These are phyloP conservation scores for Phrynosoma blainvillii DNA, from an alignment of 2,113 vertebrate species.

Conservation along the genomic window DNA sequence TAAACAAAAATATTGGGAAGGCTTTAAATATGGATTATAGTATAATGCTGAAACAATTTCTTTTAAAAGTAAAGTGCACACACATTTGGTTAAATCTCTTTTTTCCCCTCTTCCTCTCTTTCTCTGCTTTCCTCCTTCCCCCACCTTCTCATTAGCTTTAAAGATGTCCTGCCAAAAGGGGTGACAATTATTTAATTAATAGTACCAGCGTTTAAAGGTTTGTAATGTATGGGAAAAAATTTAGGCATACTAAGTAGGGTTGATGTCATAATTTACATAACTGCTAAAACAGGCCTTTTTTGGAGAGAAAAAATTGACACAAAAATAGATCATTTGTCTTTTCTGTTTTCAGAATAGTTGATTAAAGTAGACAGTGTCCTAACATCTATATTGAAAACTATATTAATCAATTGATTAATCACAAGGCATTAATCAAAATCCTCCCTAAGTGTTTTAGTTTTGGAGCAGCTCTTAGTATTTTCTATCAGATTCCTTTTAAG, in stretches of 20 bases:
- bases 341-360: constrained; percentile 88
- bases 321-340: constrained; percentile 88
- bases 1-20: constrained; percentile 75
- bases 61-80: constrained; percentile 62
- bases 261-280: constrained; percentile 77
- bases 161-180: constrained; percentile 73
- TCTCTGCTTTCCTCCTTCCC: constrained; percentile 22
- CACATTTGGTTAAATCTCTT: constrained; percentile 66
- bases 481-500: constrained; percentile 89
- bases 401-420: constrained; percentile 99
- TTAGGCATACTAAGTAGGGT: constrained; percentile 66
- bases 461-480: constrained; percentile 83
- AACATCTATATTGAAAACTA: constrained; percentile 95
- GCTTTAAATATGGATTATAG: constrained; percentile 76
- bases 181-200: constrained; percentile 79
- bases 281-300: constrained; percentile 76
- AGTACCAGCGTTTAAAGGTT: constrained; percentile 65
- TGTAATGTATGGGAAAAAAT: constrained; percentile 73
- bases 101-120: constrained; percentile 15
- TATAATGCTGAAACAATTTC: constrained; percentile 72
- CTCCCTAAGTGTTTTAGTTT: constrained; percentile 86
- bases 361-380: constrained; percentile 96
- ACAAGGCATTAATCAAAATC: constrained; percentile 91
- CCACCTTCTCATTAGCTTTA: constrained; percentile 63
- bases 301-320: constrained; percentile 53